phyloP scores from a whole-genome alignment of 2,113 vertebrate genomes.

The Rhinolophus sinicus region DNA sequence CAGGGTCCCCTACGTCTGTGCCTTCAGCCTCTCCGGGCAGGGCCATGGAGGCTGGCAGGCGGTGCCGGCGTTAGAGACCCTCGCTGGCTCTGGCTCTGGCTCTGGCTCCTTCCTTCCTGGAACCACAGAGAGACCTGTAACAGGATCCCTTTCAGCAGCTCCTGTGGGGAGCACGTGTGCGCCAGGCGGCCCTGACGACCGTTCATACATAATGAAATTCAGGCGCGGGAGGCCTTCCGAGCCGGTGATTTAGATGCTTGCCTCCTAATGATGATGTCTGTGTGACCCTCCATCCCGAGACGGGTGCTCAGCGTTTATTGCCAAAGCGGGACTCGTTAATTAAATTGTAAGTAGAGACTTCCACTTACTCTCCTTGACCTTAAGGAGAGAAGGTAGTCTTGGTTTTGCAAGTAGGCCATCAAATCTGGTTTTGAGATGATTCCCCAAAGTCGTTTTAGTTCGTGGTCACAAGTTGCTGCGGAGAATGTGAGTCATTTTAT shows the following conservation, averaged over 20 bases:
- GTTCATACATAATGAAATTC: not conserved
- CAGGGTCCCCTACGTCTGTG: too few species aligned
- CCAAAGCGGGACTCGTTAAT: not conserved
- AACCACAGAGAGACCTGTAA: fast-evolving
- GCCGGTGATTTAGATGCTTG: not conserved
- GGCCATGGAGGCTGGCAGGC: too few species aligned
- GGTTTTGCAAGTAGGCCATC: not conserved
- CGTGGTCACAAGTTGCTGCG: not conserved
- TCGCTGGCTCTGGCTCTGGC: too few species aligned
- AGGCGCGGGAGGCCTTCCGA: fast-evolving
- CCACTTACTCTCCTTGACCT: not conserved
- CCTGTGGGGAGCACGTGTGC: fast-evolving
- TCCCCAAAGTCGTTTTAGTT: not conserved
- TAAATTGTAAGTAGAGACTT: not conserved
- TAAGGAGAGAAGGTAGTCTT: not conserved
- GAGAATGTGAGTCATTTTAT: not conserved
- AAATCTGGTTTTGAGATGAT: not conserved
- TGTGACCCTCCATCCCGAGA: not conserved
- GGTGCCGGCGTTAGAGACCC: fast-evolving
- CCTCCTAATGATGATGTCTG: not conserved
- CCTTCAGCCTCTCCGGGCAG: too few species aligned
- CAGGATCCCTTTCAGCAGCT: fast-evolving
- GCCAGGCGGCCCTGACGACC: fast-evolving
- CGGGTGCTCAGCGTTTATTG: not conserved
- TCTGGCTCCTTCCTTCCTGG: not conserved